Evolutionary conservation across 92 coral and sea anemone species (phyloP), one percentile per base, ranked within the genome.

Genomic region (Epizoanthus scotinus): DNA sequence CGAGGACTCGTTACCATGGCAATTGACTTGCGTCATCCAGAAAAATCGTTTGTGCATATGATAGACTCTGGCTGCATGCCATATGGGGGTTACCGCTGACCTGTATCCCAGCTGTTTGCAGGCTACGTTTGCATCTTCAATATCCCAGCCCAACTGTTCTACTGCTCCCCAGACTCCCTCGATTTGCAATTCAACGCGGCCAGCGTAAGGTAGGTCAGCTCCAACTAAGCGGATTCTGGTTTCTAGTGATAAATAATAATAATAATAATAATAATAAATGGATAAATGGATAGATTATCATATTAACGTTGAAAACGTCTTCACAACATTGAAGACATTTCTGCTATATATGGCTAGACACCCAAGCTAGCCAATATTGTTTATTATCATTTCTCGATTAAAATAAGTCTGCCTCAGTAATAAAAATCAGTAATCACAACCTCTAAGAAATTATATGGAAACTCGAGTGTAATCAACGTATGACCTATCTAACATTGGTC

Each of bases 131-230:
- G 79, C 79, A 31, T 73, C 79, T 8, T 31, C 31, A 7, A 73
- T 73, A 19, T 9, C 65, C 79, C 79, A 73, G 9, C 53, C 79
- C 31, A 73, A 8, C 65, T 73, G 79, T 28, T 73, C 79, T 28
- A 73, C 20, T 73, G 79, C 21, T 73, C 79, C 79, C 79, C 79
- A 73, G 50, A 73, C 79, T 31, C 79, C 79, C 14, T 73, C 79
- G 52, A 73, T 73, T 57, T 73, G 49, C 28, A 73, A 31, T 55
- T 73, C 79, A 55, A 73, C 65, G 34, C 79, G 47, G 34, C 79
- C 79, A 56, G 14, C 54, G 18, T 73, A 73, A 5, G 79, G 65
- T 1, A 73, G 79, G 38, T 27, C 60, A 10, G 66, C 19, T 17
- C 79, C 79, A 7, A 73, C 64, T 29, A 73, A 29, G 3, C 79